Conservation (phyloP, 1,140 invertebrate species). For the Scaptomyza montana region DNA sequence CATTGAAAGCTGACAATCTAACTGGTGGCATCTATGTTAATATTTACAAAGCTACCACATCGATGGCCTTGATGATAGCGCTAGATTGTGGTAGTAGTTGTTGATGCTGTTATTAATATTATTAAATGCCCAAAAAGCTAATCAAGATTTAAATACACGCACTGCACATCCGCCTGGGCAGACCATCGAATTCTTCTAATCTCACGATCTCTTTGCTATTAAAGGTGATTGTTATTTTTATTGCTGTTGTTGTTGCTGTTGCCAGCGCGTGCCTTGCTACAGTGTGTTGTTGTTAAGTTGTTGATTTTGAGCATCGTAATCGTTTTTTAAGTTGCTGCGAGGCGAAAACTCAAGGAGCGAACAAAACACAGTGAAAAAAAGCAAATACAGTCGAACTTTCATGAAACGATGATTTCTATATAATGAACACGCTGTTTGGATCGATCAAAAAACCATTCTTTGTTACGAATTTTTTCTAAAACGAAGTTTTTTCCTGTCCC, state of each 20-base stretch:
- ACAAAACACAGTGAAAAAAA: slow-evolving; percentile 1
- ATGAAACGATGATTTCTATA: too few relatives aligned
- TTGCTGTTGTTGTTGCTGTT: slow-evolving; percentile 15
- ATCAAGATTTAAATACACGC: slow-evolving; percentile 43
- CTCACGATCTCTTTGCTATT: slow-evolving; percentile 48
- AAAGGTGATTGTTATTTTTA: too few relatives aligned
- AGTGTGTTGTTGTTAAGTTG: slow-evolving; percentile 22
- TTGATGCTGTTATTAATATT: slow-evolving; percentile 4
- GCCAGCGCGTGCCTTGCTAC: slow-evolving; percentile 19
- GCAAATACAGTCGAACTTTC: too few relatives aligned
- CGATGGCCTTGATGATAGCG: slow-evolving; percentile 36
- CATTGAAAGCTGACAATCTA: slow-evolving; percentile 34
- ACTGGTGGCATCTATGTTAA: slow-evolving; percentile 48
- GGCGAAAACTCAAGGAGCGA: slow-evolving; percentile 32
- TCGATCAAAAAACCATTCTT: too few relatives aligned
- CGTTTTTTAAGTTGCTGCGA: slow-evolving; percentile 31
- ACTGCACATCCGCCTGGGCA: slow-evolving; percentile 35
- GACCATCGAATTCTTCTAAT: slow-evolving; percentile 19
- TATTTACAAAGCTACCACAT: slow-evolving; percentile 41
- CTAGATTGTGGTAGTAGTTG: neutral
- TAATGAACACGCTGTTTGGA: too few relatives aligned
- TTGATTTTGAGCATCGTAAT: slow-evolving; percentile 41
- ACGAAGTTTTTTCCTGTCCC: too few relatives aligned
- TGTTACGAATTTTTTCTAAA: too few relatives aligned
- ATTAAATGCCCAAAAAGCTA: slow-evolving; percentile 33